A percentile compares a stretch with the other conserved stretches of the same genome.
Conservation (phyloP, 2,113 vertebrate species). For the Lepus americanus region DNA sequence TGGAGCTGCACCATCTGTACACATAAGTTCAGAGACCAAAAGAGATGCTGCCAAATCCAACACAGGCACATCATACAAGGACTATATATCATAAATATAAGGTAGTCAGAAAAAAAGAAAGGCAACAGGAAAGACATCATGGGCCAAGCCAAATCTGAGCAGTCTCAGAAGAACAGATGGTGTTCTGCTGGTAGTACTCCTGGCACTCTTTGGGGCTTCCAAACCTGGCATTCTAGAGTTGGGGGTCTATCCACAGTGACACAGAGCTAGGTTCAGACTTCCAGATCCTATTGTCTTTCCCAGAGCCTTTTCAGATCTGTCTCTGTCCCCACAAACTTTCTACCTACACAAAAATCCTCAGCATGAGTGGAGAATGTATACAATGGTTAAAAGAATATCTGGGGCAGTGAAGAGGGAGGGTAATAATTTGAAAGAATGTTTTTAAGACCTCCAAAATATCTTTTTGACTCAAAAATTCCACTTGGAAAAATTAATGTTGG, state of each 20-base stretch:
- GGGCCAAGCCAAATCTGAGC: neutral
- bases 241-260: neutral
- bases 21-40: neutral
- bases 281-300: neutral
- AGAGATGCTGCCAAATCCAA: neutral
- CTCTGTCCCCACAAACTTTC: neutral
- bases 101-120: neutral
- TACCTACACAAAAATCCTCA: neutral
- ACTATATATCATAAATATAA: neutral
- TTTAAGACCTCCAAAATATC: neutral
- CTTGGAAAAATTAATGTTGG: neutral
- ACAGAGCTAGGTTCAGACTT: neutral
- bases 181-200: neutral
- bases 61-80: fast-evolving
- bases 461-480: neutral
- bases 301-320: neutral
- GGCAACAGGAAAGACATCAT: neutral
- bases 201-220: neutral
- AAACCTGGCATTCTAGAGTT: fast-evolving
- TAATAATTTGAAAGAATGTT: neutral
- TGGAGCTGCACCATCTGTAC: neutral
- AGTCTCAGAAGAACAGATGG: neutral
- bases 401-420: fast-evolving
- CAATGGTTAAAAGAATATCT: neutral
- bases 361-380: neutral